phyloP scores from a whole-genome alignment of 2,797 vertebrate species.

The Pseudochirops cupreus region DNA sequence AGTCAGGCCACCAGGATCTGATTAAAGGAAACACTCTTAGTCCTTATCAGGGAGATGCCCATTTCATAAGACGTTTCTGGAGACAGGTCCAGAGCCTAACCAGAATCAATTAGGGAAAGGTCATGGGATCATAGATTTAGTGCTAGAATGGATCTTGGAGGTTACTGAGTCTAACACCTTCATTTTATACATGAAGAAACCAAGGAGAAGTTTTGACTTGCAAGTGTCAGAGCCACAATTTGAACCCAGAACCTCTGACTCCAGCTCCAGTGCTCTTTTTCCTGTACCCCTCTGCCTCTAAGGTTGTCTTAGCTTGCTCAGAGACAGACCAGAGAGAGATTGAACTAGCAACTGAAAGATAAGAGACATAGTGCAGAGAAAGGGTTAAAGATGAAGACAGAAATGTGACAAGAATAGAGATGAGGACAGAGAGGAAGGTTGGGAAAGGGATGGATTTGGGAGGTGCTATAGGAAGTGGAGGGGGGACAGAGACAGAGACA shows the following conservation, averaged over 20 bases:
- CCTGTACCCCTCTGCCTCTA: neutral
- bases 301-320: neutral
- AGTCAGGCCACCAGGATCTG: constrained; percentile 3
- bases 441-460: neutral
- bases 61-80: neutral
- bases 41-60: neutral
- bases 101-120: neutral
- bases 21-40: neutral
- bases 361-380: neutral
- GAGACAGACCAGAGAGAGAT: neutral
- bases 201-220: neutral
- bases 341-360: neutral
- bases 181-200: no score
- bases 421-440: neutral
- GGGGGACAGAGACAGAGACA: neutral
- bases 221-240: neutral
- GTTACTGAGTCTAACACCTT: no score
- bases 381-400: neutral
- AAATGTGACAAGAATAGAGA: neutral
- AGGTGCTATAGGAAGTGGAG: neutral
- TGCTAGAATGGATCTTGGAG: no score
- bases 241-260: neutral
- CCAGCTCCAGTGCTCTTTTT: neutral
- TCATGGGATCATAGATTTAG: neutral
- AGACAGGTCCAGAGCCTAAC: neutral